Percentiles rank a stretch among this genome's conserved stretches.
These are phyloP conservation scores for Platerodrilus igneus DNA, from an alignment of 2,888 invertebrate genomes.

Conservation along the genomic window DNA sequence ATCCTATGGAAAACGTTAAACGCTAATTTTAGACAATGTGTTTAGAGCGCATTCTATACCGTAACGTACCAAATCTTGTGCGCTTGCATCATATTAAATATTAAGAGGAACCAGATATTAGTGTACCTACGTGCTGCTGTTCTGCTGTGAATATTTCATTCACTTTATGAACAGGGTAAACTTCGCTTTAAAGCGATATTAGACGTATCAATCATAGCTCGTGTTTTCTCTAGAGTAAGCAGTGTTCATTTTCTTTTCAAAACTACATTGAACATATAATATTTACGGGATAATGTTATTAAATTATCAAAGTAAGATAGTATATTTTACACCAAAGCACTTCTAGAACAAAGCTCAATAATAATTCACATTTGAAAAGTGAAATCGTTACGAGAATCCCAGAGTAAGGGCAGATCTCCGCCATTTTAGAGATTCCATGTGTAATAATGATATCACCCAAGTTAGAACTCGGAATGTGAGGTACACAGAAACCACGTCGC, in stretches of 20 bases:
- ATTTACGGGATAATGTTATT: conserved; percentile 13
- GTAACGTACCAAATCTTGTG: conserved; percentile 33
- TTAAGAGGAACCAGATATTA: conserved; percentile 38
- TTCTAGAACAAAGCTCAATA: conserved; percentile 29
- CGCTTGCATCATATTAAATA: conserved; percentile 37
- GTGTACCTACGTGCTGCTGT: conserved; percentile 32
- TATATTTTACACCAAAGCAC: background rate
- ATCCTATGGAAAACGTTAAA: conserved; percentile 41
- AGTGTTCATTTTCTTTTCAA: conserved; percentile 9
- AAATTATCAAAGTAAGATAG: conserved; percentile 5
- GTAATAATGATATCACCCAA: conserved; percentile 37
- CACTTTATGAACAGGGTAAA: conserved; percentile 28
- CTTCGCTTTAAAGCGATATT: conserved; percentile 26
- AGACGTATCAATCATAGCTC: conserved; percentile 27
- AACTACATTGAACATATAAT: conserved; percentile 11
- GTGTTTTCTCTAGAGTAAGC: conserved; percentile 17
- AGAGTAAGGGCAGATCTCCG: conserved; percentile 18
- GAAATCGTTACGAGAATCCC: conserved; percentile 20
- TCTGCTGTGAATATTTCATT: conserved; percentile 27
- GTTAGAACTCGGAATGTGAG: conserved; percentile 27
- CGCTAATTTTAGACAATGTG: conserved; percentile 41
- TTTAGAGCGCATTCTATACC: conserved; percentile 38
- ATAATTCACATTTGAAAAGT: conserved; percentile 31
- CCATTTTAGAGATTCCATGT: conserved; percentile 34
- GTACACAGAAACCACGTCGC: conserved; percentile 21